Evolutionary conservation across 2,113 vertebrate genomes (phyloP), one percentile per base, ranked within the genome.

Genomic region (Sialia sialis): DNA sequence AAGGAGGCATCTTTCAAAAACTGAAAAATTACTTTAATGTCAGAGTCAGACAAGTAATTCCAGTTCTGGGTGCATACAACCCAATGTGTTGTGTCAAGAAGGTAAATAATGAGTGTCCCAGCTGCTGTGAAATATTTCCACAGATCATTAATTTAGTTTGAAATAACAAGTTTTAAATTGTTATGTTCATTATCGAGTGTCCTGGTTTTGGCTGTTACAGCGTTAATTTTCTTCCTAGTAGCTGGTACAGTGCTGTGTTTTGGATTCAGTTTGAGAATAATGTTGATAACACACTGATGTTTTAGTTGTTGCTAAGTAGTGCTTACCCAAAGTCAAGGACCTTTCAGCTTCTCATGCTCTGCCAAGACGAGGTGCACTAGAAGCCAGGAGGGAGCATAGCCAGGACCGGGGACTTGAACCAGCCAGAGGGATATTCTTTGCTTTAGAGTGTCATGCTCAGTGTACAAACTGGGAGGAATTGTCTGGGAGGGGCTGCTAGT

Each of bases 11-110:
- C 81, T 87, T 95, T 90, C 55, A 83, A 34, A 77, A 69, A 14
- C 92, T 63, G 76, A 94, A 97, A 80, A 78, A 36, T 22, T 6
- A 84, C n/a, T 93, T 80, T 84, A 81, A 34, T 78, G 56, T 93
- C 79, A 82, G 56, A 91, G 70, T 92, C 68, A 92, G 90, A 87
- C 76, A 92, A 55, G 72, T 90, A 91, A 76, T 83, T 92, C 60
- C 60, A 39, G 46, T 66, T 93, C 80, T 78, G 58, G 39, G 59
- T 78, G 39, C 18, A 39, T 21, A 67, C 26, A 93, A 46, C 17
- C 52, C 89, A 55, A 41, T 44, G 36, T 54, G 69, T 39, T 88
- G 60, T 92, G n/a, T 62, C 59, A 79, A 69, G 58, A 91, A 91
- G 23, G 36, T 60, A 72, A 66, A 63, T 86, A 82, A 60, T 48